Evolutionary conservation across 2,797 vertebrate genomes (phyloP).

Genomic region (Coccyzus lansbergi): DNA sequence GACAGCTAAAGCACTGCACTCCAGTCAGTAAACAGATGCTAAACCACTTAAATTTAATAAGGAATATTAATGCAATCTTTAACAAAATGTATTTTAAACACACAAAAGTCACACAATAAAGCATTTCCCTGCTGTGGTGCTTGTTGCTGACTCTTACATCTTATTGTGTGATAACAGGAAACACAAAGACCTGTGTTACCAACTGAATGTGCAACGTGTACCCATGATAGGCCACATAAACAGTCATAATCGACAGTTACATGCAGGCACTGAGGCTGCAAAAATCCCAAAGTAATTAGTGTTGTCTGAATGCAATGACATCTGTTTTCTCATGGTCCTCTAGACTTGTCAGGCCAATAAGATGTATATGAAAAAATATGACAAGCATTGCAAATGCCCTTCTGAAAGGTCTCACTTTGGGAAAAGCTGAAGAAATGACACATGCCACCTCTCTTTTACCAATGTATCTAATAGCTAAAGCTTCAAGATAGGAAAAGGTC

Average conservation of each 20-base stretch:
- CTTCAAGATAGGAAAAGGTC: slow-evolving; percentile 54
- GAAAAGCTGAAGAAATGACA: slow-evolving; percentile 76
- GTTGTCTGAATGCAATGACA: slow-evolving; percentile 84
- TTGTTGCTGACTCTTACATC: slow-evolving; percentile 34
- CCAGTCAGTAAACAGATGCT: slow-evolving; percentile 56
- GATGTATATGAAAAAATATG: slow-evolving; percentile 82
- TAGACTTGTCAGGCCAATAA: slow-evolving; percentile 82
- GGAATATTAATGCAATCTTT: background rate
- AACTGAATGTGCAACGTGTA: slow-evolving; percentile 52
- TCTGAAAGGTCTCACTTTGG: slow-evolving; percentile 79
- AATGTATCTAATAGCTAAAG: slow-evolving; percentile 54
- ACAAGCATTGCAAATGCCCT: slow-evolving; percentile 81
- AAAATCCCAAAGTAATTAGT: slow-evolving; percentile 86
- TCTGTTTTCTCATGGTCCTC: slow-evolving; percentile 83
- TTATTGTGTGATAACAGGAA: slow-evolving; percentile 39
- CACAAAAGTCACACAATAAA: background rate
- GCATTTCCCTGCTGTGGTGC: background rate
- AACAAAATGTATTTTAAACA: slow-evolving; percentile 40
- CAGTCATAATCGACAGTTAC: slow-evolving; percentile 78
- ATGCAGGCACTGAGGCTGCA: slow-evolving; percentile 78
- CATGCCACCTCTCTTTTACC: slow-evolving; percentile 71
- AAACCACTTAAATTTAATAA: slow-evolving; percentile 38
- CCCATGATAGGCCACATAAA: slow-evolving; percentile 68
- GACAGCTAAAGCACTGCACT: slow-evolving; percentile 24
- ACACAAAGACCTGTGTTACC: slow-evolving; percentile 60